phyloP scores from a whole-genome alignment of 2,797 vertebrate species.

The Sebastes nivosus region DNA sequence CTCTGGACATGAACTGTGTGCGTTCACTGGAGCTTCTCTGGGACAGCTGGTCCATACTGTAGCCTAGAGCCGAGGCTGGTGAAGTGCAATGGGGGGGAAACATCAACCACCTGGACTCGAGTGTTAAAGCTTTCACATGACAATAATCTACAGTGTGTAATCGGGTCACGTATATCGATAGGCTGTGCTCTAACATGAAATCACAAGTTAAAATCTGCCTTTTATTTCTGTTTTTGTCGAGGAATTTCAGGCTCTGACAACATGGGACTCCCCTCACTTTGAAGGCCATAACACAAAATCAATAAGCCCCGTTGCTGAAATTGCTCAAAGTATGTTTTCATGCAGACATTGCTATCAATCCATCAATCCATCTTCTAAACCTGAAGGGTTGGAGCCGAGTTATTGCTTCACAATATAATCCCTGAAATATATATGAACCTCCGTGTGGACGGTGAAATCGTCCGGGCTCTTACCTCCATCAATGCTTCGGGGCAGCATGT shows the following conservation, averaged over 20 bases:
- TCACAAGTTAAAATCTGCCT: background rate
- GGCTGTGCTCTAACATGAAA: background rate
- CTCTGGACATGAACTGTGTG: conserved; percentile 81
- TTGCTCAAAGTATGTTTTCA: background rate
- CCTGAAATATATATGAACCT: background rate
- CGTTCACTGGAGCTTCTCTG: conserved; percentile 82
- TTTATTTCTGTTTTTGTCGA: background rate
- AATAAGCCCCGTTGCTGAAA: background rate
- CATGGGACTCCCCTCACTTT: background rate
- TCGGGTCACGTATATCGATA: background rate
- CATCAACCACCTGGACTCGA: background rate
- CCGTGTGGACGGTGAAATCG: background rate
- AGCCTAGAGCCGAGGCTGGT: conserved; percentile 88
- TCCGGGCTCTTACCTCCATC: conserved; percentile 89
- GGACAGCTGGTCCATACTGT: conserved; percentile 89
- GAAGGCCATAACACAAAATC: conserved; percentile 3
- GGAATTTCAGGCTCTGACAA: background rate
- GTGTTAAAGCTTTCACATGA: background rate
- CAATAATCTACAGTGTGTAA: background rate
- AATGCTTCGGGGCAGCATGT: conserved; percentile 94
- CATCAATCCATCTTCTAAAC: background rate
- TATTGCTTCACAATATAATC: background rate
- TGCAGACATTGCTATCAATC: background rate
- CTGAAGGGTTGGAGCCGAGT: background rate
- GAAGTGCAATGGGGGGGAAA: background rate